Base-by-base conservation (phyloP, 2,797 vertebrate genomes). In the Chloroceryle inda region DNA sequence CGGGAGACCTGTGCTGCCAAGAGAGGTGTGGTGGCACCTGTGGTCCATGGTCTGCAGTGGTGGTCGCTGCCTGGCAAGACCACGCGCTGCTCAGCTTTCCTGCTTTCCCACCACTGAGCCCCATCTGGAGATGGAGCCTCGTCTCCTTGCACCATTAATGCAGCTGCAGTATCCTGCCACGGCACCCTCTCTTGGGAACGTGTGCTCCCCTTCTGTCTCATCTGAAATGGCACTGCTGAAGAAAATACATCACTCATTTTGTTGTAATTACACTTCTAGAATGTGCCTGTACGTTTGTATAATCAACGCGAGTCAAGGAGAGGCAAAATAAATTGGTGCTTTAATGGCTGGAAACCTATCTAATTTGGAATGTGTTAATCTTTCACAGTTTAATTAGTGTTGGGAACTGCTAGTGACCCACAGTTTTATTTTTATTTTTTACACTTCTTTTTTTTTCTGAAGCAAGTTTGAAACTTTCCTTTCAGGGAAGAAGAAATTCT, bases 101-200 rank as follows among this genome's bases (percentile, higher is more conserved):
- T 35, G 47, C 17, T 45, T 64, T 89, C 21, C 45, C 2, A 0
- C 40, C 14, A 5, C 0, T 31, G 76, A 69, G 0, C 11, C 19
- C 55, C 59, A 31, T 8, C 38, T 78, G 73, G 56, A 71, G 33
- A 8, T 26, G 37, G 44, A 24, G 55, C 4, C 21, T 42, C 73
- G 47, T 8, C 3, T 12, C 4, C 21, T 42, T 73, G 47, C 7
- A 3, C 14, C 4, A 2, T 37, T 37, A 31, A 7, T 33, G 9
- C 13, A 58, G 47, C 5, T 33, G 11, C 4, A 1, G 23, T 50
- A 11, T 29, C 42, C 73, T 66, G 1, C 9, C 42, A 31, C 26
- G 64, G 11, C 12, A 27, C 22, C 3, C 11, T 73, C 15, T 37
- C 11, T 13, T 52, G 37, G 37, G 37, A 75, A 45, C 11, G 2